These are phyloP conservation scores for Gasterosteus aculeatus DNA, from an alignment of 2,113 vertebrate species.

Conservation along the genomic window DNA sequence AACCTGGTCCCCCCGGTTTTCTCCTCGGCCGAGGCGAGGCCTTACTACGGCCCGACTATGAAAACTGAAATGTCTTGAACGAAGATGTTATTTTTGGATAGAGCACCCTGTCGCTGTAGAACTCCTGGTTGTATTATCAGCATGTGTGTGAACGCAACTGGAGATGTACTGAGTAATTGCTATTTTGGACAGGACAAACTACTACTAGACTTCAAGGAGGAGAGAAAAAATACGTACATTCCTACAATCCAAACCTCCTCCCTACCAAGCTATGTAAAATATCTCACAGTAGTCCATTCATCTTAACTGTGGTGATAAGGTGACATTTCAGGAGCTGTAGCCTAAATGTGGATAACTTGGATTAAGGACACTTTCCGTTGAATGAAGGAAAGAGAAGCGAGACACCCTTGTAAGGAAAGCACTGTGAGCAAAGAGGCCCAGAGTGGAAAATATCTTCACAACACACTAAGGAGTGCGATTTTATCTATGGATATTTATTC, in stretches of 20 bases:
- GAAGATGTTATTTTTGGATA: neutral
- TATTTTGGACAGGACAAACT: neutral
- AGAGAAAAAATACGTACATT: neutral
- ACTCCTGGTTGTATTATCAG: neutral
- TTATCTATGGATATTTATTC: neutral
- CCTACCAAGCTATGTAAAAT: neutral
- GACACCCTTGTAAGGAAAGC: neutral
- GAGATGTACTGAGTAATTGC: neutral
- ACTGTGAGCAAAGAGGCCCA: neutral
- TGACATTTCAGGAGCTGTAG: neutral
- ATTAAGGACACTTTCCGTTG: neutral
- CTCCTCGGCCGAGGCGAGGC: neutral
- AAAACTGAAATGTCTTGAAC: neutral
- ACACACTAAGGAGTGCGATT: neutral
- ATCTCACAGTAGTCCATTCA: neutral
- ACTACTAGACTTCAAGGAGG: neutral
- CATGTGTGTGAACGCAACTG: neutral
- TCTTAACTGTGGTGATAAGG: neutral
- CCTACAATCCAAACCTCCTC: neutral
- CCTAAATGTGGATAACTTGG: neutral
- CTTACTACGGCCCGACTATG: neutral
- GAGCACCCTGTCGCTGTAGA: neutral
- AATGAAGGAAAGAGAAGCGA: neutral
- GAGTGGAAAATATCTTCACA: neutral
- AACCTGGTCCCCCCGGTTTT: slow-evolving; percentile 28